These are phyloP conservation scores for Perdita meconis DNA, from an alignment of 2,888 invertebrate genomes.

Conservation along the genomic window DNA sequence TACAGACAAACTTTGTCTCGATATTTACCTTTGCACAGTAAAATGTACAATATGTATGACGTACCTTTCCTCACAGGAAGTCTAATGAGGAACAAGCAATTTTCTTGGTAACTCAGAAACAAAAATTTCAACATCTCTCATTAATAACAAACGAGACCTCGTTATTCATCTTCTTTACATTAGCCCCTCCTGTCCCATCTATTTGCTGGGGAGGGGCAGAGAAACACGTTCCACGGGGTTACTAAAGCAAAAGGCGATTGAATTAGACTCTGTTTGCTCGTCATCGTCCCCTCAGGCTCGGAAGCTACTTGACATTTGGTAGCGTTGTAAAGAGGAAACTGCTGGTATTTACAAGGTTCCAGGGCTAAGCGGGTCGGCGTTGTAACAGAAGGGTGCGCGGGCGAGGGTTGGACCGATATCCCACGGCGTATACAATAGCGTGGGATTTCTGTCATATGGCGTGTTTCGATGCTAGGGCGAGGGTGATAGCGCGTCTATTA, in stretches of 20 bases:
- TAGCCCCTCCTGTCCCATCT: no score
- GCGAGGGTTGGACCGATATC: constrained; percentile 58
- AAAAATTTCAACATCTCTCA: constrained; percentile 19
- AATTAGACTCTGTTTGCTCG: constrained; percentile 69
- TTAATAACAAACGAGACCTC: constrained; percentile 58
- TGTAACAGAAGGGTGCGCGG: constrained; percentile 54
- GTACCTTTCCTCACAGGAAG: no score
- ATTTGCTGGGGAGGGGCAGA: constrained; percentile 40
- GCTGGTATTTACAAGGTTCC: constrained; percentile 77
- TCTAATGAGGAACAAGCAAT: no score
- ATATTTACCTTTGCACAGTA: no score
- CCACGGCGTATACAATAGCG: constrained; percentile 77
- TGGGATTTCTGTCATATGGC: constrained; percentile 79
- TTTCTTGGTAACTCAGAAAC: no score
- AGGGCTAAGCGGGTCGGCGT: constrained; percentile 54
- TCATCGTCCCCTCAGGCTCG: constrained; percentile 46
- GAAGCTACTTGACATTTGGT: constrained; percentile 81
- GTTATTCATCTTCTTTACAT: no score
- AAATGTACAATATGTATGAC: no score
- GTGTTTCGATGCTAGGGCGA: constrained; percentile 64
- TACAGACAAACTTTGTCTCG: no score
- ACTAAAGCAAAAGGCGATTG: constrained; percentile 65
- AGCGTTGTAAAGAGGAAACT: constrained; percentile 68
- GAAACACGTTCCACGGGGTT: constrained; percentile 51
- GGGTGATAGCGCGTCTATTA: constrained; percentile 73